A percentile compares a stretch with the other conserved stretches of the same genome.
Conservation (phyloP, 2,888 invertebrate genomes). For the Ectemnius lituratus region DNA sequence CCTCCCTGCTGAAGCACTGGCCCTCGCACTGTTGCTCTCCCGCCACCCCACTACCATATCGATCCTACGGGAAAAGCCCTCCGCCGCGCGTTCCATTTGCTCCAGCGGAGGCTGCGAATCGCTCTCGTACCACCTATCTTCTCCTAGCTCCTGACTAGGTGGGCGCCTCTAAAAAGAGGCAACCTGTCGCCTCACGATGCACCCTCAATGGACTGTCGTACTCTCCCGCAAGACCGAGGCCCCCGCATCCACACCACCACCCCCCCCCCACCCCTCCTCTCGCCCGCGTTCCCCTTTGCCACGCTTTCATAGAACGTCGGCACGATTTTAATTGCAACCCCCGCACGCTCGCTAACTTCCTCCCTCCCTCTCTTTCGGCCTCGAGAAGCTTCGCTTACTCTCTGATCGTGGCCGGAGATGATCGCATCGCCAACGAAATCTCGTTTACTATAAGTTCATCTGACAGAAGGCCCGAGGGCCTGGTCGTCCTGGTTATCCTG, state of each 20-base stretch:
- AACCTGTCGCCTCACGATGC: conserved; percentile 41
- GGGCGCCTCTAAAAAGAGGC: conserved; percentile 36
- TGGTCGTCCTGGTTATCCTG: too few species aligned
- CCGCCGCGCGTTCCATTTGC: conserved; percentile 61
- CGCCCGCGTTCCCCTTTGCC: conserved; percentile 4
- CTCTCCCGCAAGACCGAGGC: conserved; percentile 12
- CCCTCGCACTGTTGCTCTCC: conserved; percentile 30
- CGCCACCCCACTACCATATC: conserved; percentile 67
- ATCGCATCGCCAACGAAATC: too few species aligned
- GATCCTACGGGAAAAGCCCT: conserved; percentile 66
- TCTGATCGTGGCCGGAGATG: too few species aligned
- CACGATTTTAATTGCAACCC: too few species aligned
- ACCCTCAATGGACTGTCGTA: conserved; percentile 26
- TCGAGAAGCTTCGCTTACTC: not conserved
- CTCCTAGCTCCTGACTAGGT: conserved; percentile 9
- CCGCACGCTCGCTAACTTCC: not conserved
- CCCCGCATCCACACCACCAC: too few species aligned
- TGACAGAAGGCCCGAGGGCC: too few species aligned
- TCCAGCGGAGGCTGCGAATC: conserved; percentile 57
- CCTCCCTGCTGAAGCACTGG: conserved; percentile 9
- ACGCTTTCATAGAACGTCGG: conserved; percentile 33
- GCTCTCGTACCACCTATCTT: conserved; percentile 44
- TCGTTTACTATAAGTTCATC: too few species aligned
- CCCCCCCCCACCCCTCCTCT: too few species aligned
- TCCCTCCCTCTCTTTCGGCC: not conserved